phyloP scores from a whole-genome alignment of 2,113 vertebrate species.

The Xiphophorus couchianus region DNA sequence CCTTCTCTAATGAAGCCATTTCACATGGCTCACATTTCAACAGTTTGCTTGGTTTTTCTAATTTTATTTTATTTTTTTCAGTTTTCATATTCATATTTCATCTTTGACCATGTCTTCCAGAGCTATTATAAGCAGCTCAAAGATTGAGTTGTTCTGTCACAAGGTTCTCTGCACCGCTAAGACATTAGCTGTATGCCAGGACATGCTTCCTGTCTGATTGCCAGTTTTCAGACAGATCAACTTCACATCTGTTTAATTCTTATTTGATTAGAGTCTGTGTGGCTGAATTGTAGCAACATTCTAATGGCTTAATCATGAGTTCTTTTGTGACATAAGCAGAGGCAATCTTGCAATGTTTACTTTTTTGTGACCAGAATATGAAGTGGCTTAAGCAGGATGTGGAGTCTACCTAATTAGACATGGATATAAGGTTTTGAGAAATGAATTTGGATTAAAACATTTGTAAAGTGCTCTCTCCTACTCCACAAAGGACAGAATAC shows the following conservation, averaged over 20 bases:
- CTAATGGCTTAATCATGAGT: constrained; percentile 37
- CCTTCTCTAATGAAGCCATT: not conserved
- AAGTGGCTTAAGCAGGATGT: constrained; percentile 13
- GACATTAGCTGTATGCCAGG: not conserved
- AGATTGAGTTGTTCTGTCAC: not conserved
- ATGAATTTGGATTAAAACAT: constrained; percentile 61
- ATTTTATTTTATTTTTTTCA: not conserved
- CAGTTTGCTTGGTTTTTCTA: not conserved
- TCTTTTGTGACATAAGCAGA: not conserved
- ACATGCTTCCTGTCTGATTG: not conserved
- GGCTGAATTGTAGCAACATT: constrained; percentile 29
- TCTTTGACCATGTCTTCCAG: too few relatives aligned
- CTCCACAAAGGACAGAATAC: constrained; percentile 35
- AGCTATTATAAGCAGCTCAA: not conserved
- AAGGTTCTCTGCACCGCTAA: not conserved
- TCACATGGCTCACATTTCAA: not conserved
- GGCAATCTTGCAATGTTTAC: not conserved
- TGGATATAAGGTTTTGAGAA: constrained; percentile 28
- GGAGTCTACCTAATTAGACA: constrained; percentile 40
- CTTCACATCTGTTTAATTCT: constrained; percentile 43
- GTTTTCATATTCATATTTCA: not conserved
- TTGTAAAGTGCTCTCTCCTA: constrained; percentile 33
- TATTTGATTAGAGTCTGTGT: not conserved
- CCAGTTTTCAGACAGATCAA: constrained; percentile 17
- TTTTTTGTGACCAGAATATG: constrained; percentile 13